Percentiles rank a stretch among this genome's conserved stretches.
Evolutionary conservation across 2,797 vertebrate genomes (phyloP).

Genomic region (Neosilurus hyrtlii): DNA sequence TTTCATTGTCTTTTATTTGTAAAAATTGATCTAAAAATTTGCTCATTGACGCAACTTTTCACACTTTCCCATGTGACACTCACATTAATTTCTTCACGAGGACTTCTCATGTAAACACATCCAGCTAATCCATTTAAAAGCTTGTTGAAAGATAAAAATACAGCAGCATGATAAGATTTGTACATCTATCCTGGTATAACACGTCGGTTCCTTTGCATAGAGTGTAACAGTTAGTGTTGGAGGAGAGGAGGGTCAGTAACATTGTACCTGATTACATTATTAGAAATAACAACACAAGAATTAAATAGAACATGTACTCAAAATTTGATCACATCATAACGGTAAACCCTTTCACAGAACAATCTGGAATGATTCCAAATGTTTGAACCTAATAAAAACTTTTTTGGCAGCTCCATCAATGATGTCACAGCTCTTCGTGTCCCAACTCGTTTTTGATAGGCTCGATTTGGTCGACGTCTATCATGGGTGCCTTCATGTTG

Average conservation of each 20-base stretch:
- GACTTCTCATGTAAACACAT: conserved; percentile 27
- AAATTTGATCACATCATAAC: not conserved
- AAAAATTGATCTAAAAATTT: conserved; percentile 11
- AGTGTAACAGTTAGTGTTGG: conserved; percentile 30
- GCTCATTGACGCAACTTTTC: not conserved
- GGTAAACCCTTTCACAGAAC: not conserved
- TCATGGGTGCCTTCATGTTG: conserved; percentile 74
- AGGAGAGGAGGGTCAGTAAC: not conserved
- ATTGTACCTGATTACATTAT: not conserved
- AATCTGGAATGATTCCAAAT: conserved; percentile 26
- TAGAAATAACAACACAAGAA: not conserved
- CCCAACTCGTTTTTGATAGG: conserved; percentile 66
- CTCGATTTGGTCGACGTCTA: conserved; percentile 62
- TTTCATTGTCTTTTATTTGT: conserved; percentile 8
- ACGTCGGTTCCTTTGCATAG: conserved; percentile 8
- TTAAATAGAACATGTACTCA: not conserved
- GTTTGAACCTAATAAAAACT: not conserved
- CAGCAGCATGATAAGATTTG: not conserved
- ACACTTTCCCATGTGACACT: not conserved
- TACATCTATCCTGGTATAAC: not conserved
- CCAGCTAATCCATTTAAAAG: not conserved
- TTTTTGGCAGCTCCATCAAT: not conserved
- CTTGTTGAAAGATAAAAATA: not conserved
- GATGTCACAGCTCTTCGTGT: conserved; percentile 71
- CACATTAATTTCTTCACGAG: not conserved